Conservation (phyloP, 2,797 vertebrate genomes). For the Cyprinodon diabolis region DNA sequence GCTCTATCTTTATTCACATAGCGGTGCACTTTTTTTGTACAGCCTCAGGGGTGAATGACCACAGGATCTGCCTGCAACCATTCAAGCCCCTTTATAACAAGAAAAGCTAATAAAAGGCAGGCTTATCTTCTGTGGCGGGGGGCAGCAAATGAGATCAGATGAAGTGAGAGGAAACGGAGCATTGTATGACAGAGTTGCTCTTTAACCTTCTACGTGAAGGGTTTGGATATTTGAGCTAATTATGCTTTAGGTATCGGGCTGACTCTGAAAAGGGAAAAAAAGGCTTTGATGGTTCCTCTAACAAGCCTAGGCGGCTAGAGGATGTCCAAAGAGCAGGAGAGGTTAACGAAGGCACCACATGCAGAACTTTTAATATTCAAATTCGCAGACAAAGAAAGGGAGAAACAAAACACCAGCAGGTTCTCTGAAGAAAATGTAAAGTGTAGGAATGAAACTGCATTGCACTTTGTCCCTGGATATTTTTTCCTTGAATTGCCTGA, state of each 20-base stretch:
- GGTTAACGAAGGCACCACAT: slow-evolving; percentile 39
- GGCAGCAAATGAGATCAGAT: slow-evolving; percentile 36
- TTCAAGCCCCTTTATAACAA: slow-evolving; percentile 36
- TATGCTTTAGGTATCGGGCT: not conserved
- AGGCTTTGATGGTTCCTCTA: slow-evolving; percentile 21
- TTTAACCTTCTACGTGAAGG: slow-evolving; percentile 5
- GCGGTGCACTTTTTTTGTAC: slow-evolving; percentile 36
- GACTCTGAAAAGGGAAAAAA: slow-evolving; percentile 41
- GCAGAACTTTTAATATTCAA: slow-evolving; percentile 14
- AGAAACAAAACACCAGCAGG: slow-evolving; percentile 36
- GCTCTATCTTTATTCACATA: slow-evolving; percentile 40
- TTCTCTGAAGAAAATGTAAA: slow-evolving; percentile 17
- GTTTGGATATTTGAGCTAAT: not conserved
- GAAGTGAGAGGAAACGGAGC: slow-evolving; percentile 5
- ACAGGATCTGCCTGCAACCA: slow-evolving; percentile 19
- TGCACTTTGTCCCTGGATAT: slow-evolving; percentile 78
- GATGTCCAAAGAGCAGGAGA: slow-evolving; percentile 20
- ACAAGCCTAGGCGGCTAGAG: slow-evolving; percentile 21
- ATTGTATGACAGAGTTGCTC: slow-evolving; percentile 1
- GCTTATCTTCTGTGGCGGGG: slow-evolving; percentile 31
- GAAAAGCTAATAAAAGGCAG: not conserved
- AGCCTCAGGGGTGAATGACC: slow-evolving; percentile 27
- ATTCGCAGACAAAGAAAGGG: slow-evolving; percentile 24
- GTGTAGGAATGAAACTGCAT: slow-evolving; percentile 52
- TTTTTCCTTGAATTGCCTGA: slow-evolving; percentile 61